Evolutionary conservation across 2,888 invertebrate genomes (phyloP).

Genomic region (Herminia tarsipennalis): DNA sequence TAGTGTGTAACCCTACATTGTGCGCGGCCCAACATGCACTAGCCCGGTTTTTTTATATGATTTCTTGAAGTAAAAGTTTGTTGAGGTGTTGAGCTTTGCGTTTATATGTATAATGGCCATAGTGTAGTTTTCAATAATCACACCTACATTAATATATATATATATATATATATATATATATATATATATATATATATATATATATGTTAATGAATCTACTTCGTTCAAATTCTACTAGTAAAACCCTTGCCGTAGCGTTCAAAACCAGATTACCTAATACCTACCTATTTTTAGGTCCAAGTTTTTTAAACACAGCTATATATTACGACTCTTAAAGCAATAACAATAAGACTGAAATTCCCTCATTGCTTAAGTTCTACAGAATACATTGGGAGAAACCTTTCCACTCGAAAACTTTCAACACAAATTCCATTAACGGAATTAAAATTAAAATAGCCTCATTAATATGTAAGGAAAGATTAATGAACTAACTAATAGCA

Average conservation of each 20-base stretch:
- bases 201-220: too few relatives aligned
- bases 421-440: conserved; percentile 54
- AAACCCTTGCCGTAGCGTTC: neutral
- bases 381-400: conserved; percentile 21
- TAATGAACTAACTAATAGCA: conserved; percentile 50
- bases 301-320: neutral
- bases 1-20: too few relatives aligned
- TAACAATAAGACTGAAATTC: neutral
- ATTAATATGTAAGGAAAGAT: conserved; percentile 57
- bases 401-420: conserved; percentile 48
- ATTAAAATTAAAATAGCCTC: conserved; percentile 56
- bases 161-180: too few relatives aligned
- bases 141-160: too few relatives aligned
- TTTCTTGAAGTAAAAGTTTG: too few relatives aligned
- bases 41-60: too few relatives aligned
- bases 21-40: too few relatives aligned
- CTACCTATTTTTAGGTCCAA: conserved; percentile 15
- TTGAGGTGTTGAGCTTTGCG: too few relatives aligned
- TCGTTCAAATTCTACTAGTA: too few relatives aligned
- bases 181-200: too few relatives aligned
- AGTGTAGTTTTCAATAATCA: too few relatives aligned
- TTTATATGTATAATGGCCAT: too few relatives aligned
- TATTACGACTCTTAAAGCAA: neutral
- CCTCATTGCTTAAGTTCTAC: conserved; percentile 1
- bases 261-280: conserved; percentile 17